phyloP scores from a whole-genome alignment of 2,888 invertebrate genomes.

The Chrysopilus asiliformis region DNA sequence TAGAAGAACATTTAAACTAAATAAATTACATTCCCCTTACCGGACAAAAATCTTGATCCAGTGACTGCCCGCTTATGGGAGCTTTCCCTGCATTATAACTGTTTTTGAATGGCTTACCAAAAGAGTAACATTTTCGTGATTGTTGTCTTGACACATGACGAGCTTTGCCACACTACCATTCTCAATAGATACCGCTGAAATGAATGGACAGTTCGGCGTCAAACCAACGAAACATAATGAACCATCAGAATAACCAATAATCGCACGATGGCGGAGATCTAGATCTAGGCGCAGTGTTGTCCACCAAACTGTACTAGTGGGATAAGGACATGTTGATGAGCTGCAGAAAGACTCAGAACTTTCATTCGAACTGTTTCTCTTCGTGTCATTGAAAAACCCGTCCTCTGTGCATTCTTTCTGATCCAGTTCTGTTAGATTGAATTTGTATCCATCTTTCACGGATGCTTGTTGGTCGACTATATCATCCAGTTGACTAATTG shows the following conservation, averaged over 20 bases:
- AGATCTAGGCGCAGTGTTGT: slow-evolving; percentile 51
- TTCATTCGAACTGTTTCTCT: slow-evolving; percentile 25
- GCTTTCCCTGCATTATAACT: too few relatives aligned
- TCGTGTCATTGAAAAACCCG: slow-evolving; percentile 1
- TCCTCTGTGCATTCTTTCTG: slow-evolving; percentile 3
- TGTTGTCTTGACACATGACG: slow-evolving; percentile 51
- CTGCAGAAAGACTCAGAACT: slow-evolving; percentile 32
- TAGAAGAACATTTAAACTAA: too few relatives aligned
- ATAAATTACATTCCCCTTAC: too few relatives aligned
- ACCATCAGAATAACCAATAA: slow-evolving; percentile 54
- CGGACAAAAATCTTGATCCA: too few relatives aligned
- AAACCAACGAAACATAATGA: slow-evolving; percentile 39
- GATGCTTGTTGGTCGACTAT: slow-evolving; percentile 18
- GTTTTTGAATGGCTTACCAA: slow-evolving; percentile 36
- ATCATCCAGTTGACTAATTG: slow-evolving; percentile 8
- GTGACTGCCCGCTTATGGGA: too few relatives aligned
- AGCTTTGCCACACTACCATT: slow-evolving; percentile 32
- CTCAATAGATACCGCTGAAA: slow-evolving; percentile 34
- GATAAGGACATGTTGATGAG: slow-evolving; percentile 36
- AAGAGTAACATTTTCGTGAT: slow-evolving; percentile 42
- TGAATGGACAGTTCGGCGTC: slow-evolving; percentile 35
- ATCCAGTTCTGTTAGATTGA: slow-evolving; percentile 16
- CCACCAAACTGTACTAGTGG: slow-evolving; percentile 62
- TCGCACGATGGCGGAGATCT: slow-evolving; percentile 53
- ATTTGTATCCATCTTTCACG: slow-evolving; percentile 22